Conservation (phyloP, 2,888 invertebrate genomes). For the Andrena camellia region DNA sequence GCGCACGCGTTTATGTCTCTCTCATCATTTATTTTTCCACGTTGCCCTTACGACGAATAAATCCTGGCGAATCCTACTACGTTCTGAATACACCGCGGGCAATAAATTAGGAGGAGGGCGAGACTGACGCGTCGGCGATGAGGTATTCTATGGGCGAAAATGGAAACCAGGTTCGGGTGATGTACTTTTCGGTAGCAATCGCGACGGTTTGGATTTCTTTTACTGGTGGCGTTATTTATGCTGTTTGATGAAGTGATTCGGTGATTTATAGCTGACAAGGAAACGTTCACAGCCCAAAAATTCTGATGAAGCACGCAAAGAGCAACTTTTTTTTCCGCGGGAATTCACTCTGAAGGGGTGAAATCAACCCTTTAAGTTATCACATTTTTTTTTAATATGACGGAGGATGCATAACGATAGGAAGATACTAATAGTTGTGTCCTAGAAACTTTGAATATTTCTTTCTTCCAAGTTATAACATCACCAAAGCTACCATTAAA, state of each 20-base stretch:
- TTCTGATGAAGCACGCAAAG: not conserved
- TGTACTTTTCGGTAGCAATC: not conserved
- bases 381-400: not conserved
- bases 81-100: not conserved
- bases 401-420: not conserved
- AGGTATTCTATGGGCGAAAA: not conserved
- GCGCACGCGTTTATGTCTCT: conserved; percentile 35
- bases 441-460: not conserved
- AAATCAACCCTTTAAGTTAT: too few species aligned
- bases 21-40: conserved; percentile 49
- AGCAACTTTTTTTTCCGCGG: too few species aligned
- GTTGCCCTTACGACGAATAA: conserved; percentile 7
- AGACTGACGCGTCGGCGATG: not conserved
- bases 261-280: too few species aligned
- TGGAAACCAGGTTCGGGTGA: not conserved
- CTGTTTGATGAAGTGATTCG: too few species aligned
- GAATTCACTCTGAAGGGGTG: too few species aligned
- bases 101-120: conserved; percentile 15
- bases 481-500: too few species aligned
- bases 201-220: not conserved
- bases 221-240: not conserved
- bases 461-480: not conserved
- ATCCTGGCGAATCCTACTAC: not conserved
- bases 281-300: not conserved
- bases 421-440: not conserved